phyloP scores from a whole-genome alignment of 1,140 invertebrate genomes.

The Ectropis grisescens region DNA sequence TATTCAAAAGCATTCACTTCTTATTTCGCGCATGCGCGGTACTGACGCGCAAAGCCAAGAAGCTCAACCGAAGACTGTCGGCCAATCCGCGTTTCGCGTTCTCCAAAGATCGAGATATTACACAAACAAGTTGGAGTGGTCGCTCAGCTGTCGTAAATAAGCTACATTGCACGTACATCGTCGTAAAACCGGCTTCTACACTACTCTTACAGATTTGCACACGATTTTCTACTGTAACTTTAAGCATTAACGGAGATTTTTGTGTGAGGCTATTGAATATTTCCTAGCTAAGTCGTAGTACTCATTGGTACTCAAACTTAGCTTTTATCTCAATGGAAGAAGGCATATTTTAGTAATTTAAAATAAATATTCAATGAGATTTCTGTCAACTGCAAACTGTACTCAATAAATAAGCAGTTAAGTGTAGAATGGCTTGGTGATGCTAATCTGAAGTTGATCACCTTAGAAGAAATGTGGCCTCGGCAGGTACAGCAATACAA shows the following conservation, averaged over 20 bases:
- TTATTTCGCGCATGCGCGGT: no score
- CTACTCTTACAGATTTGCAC: constrained; percentile 3
- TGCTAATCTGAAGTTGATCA: constrained; percentile 27
- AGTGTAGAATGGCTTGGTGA: constrained; percentile 10
- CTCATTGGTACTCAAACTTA: constrained; percentile 5
- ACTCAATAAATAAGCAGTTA: constrained; percentile 7
- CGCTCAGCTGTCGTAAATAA: constrained; percentile 17
- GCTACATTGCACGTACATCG: constrained; percentile 13
- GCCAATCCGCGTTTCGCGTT: no score
- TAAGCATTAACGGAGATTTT: not conserved
- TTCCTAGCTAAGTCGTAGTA: not conserved
- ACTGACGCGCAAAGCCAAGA: no score
- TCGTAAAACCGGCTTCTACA: constrained; percentile 25
- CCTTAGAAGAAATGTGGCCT: constrained; percentile 52
- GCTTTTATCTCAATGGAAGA: not conserved
- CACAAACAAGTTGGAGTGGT: constrained; percentile 29
- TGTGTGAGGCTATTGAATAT: constrained; percentile 1
- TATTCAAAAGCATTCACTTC: no score
- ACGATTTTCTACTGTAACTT: not conserved
- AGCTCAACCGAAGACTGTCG: no score
- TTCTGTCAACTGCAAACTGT: constrained; percentile 5
- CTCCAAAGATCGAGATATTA: constrained; percentile 41
- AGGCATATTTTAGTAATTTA: not conserved
- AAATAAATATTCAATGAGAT: not conserved
- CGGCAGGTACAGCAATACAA: constrained; percentile 38